Base-by-base conservation (phyloP, 2,797 vertebrate species). In the Sebastes nivosus region DNA sequence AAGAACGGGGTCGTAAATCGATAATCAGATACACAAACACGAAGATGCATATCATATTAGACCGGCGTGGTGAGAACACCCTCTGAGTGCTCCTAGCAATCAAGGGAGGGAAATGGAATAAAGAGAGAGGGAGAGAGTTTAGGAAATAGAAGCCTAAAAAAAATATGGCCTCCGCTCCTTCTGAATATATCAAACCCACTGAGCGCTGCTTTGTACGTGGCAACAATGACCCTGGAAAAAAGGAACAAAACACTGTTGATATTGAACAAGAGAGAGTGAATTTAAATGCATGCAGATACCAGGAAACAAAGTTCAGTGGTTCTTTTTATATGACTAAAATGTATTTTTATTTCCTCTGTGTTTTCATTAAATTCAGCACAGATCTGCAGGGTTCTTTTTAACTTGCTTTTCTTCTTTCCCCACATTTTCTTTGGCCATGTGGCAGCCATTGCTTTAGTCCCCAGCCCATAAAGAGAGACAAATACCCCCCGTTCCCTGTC, bases 11-110 rank as follows among this genome's bases (percentile, higher is more conserved):
- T 74, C 75, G 79, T 89, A 93, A 93, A 94, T 91, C 80, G 83
- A 91, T 92, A 91, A 93, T 93, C 87, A 87, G 89, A 85, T 87
- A 88, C 87, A 84, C 92, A 93, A 91, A 94, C 88, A 91, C 71
- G 72, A 80, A 88, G 84, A 87, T 85, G 87, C 82, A 88, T 90
- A 84, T 87, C 52, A 63, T 90, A 88, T 89, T 67, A 85, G 85
- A 71, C 36, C 1, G 12, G 76, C 38, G 9, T 82, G 73, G 81
- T 58, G 77, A 85, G 77, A 80, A 82, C 79, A 68, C 80, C 78
- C 75, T 89, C 75, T 46, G 85, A 82, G 80, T 75, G 82, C 81
- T 80, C 54, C 72, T 9, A 55, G 71, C 81, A 88, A 92, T 89
- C 83, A 90, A 42, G 63, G 54, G 16, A 83, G 46, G 77, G 72